A percentile compares a stretch with the other conserved stretches of the same genome.
Conservation (phyloP, 2,113 vertebrate species). For the Dendropsophus ebraccatus region DNA sequence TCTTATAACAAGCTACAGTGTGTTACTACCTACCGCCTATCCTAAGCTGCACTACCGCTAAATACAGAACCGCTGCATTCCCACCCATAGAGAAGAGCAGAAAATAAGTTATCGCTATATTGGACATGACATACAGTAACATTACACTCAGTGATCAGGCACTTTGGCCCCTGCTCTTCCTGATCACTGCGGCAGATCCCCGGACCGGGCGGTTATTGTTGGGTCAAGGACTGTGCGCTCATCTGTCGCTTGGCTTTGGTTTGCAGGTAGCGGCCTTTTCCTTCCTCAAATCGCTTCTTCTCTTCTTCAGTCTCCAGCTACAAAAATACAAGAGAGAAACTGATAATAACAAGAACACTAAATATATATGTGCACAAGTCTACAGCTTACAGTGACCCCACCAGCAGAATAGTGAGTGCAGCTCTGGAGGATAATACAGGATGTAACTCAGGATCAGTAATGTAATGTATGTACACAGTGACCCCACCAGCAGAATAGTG, state of each 20-base stretch:
- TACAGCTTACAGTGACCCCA: background rate
- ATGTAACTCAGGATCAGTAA: background rate
- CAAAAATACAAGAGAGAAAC: background rate
- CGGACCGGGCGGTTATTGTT: slow-evolving; percentile 64
- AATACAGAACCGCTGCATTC: background rate
- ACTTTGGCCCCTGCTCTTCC: background rate
- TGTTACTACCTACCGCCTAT: background rate
- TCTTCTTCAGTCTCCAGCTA: slow-evolving; percentile 89
- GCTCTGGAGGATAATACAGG: background rate
- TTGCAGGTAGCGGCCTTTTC: slow-evolving; percentile 88
- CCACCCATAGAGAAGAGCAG: background rate
- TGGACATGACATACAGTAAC: slow-evolving; percentile 61
- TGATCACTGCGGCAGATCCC: background rate
- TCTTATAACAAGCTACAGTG: background rate
- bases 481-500: no score
- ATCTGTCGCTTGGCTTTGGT: slow-evolving; percentile 88
- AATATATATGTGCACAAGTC: no score
- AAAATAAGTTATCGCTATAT: slow-evolving; percentile 9
- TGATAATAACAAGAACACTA: background rate
- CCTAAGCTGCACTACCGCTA: slow-evolving; percentile 17
- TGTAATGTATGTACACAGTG: no score
- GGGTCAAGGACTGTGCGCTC: slow-evolving; percentile 68
- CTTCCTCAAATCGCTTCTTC: slow-evolving; percentile 89
- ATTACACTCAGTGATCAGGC: slow-evolving; percentile 48
- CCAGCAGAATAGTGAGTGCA: no score